A percentile compares a stretch with the other conserved stretches of the same genome.
Evolutionary conservation across 2,113 vertebrate species (phyloP).

Genomic region (Rattus norvegicus): DNA sequence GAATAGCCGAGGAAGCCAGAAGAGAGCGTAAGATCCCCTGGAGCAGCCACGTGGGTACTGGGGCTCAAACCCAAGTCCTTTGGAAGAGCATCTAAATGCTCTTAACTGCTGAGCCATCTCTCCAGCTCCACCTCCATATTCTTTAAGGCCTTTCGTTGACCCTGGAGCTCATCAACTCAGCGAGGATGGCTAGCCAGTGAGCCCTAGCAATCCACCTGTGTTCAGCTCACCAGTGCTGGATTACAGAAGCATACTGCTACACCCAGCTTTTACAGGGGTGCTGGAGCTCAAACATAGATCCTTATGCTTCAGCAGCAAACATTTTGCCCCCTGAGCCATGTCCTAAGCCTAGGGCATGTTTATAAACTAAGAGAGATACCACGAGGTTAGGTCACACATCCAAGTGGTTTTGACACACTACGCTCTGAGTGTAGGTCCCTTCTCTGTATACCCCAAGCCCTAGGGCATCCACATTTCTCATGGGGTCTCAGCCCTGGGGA

Average conservation of each 20-base stretch:
- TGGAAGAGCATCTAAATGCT: not conserved
- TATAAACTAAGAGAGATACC: not conserved
- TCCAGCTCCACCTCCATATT: not conserved
- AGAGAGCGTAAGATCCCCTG: not conserved
- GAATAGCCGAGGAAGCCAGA: not conserved
- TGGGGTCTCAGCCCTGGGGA: not conserved
- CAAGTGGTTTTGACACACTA: not conserved
- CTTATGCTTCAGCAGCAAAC: not conserved
- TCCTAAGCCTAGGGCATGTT: not conserved
- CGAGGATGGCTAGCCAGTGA: not conserved
- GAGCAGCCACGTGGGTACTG: not conserved
- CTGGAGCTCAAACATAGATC: not conserved
- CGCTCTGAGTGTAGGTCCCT: not conserved
- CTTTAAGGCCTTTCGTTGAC: not conserved
- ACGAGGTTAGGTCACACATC: not conserved
- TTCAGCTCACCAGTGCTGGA: not conserved
- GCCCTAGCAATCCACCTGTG: not conserved
- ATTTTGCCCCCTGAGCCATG: not conserved
- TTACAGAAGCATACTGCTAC: not conserved
- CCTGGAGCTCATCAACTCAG: not conserved
- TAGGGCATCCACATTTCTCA: not conserved
- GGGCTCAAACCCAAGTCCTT: not conserved
- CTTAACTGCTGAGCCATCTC: not conserved
- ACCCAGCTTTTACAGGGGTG: not conserved
- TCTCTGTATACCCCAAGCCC: not conserved